Percentiles rank a stretch among this genome's conserved stretches.
phyloP scores from a whole-genome alignment of 1,140 invertebrate species.

The Holotrichia oblita region DNA sequence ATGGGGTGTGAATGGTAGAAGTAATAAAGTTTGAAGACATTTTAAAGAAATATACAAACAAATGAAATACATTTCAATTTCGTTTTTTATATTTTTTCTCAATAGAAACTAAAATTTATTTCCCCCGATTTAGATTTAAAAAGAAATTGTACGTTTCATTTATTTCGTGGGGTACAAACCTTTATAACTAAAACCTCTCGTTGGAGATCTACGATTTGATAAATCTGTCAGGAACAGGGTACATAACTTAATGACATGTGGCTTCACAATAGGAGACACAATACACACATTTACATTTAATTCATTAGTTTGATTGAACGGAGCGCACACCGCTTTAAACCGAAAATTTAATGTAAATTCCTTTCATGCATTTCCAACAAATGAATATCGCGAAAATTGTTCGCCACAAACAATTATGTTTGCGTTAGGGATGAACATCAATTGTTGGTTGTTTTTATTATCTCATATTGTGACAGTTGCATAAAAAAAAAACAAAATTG shows the following conservation, averaged over 20 bases:
- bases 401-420: slow-evolving; percentile 2
- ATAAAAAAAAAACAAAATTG: too few species aligned
- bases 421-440: slow-evolving; percentile 17
- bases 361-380: not conserved
- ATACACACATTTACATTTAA: slow-evolving; percentile 37
- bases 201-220: slow-evolving; percentile 4
- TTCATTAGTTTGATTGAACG: slow-evolving; percentile 30
- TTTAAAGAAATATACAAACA: too few species aligned
- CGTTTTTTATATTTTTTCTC: too few species aligned
- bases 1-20: too few species aligned
- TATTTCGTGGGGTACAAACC: too few species aligned
- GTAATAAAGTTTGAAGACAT: too few species aligned
- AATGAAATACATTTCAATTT: too few species aligned
- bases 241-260: slow-evolving; percentile 38
- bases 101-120: too few species aligned
- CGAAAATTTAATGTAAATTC: slow-evolving; percentile 34
- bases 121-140: too few species aligned
- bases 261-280: slow-evolving; percentile 24
- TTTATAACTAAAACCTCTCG: not conserved
- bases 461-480: too few species aligned
- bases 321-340: slow-evolving; percentile 8
- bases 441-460: not conserved
- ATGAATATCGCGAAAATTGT: slow-evolving; percentile 20
- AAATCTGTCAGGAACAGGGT: slow-evolving; percentile 29
- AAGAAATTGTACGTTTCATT: too few species aligned